Base-by-base conservation (phyloP, 2,888 invertebrate species). In the Drosophila neonasuta region DNA sequence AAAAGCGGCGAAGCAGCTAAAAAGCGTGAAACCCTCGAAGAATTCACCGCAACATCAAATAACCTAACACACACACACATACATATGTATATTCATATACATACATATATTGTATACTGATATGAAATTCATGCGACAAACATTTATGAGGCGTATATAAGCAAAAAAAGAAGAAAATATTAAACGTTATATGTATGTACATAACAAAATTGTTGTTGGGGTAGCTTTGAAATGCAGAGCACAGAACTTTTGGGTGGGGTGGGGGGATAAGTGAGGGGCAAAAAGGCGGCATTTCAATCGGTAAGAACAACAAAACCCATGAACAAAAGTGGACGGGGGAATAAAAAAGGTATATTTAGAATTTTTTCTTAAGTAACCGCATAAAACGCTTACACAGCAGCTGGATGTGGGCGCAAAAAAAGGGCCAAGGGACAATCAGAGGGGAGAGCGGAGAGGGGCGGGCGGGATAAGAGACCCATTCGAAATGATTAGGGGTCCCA, bases 191-290 rank as follows among this genome's bases (percentile, higher is more conserved):
- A 48, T 75, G 41, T 62, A 64, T 76, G 41, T 68, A 68, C 65
- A 69, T 60, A 82, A 71, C 63, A 74, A 74, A 64, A 57, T 64
- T 66, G 62, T 65, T 70, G 67, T 81, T 80, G 76, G 80, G 85
- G 73, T 75, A 84, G 85, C 71, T 79, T 72, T 73, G 54, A 72
- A 74, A 82, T 73, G 61, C 67, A 63, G 50, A 63, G 57, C 46
- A 49, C 44, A 17, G 15, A 29, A 46, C 9, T n/a, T 4, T 8
- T 7, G 6, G 17, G 17, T 5, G 36, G 3, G 44, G 1, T 11
- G 20, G 58, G 42, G 20, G 20, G 20, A 20, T 20, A 20, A 20
- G 20, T 52, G 44, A 49, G 60, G 60, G 65, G 44, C 57, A 39
- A 65, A 52, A 49, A 56, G 11, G 30, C 34, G 56, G 44, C 44